Evolutionary conservation across 92 coral and sea anemone genomes (phyloP).

Genomic region (Paramuricea clavata): DNA sequence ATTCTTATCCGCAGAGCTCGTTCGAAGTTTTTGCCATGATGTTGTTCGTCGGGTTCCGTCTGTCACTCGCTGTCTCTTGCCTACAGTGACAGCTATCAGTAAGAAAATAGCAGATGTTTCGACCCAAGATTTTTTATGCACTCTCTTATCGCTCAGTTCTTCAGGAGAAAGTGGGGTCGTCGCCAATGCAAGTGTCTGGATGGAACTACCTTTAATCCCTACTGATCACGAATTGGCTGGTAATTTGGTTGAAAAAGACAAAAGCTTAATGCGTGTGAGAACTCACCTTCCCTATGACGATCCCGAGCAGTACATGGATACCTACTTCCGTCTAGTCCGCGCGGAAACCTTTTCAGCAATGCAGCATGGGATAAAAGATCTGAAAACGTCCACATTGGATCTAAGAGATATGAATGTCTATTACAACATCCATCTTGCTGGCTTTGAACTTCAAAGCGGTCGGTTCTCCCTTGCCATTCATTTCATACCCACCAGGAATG

Average conservation of each 20-base stretch:
- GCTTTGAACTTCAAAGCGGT: constrained; percentile 15
- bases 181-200: constrained; percentile 23
- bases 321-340: constrained; percentile 44
- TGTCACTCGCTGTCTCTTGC: not conserved
- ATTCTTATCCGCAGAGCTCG: not conserved
- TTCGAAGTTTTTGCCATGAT: constrained; percentile 9
- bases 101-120: not conserved
- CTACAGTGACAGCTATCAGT: not conserved
- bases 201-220: constrained; percentile 37
- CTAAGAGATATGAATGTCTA: constrained; percentile 51
- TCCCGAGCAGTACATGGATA: constrained; percentile 56
- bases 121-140: not conserved
- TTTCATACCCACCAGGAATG: constrained; percentile 21
- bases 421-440: constrained; percentile 26
- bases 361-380: constrained; percentile 44
- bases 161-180: not conserved
- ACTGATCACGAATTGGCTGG: constrained; percentile 35
- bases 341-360: constrained; percentile 53
- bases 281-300: constrained; percentile 11
- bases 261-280: constrained; percentile 23
- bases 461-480: constrained; percentile 33
- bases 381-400: constrained; percentile 32
- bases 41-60: not conserved
- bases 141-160: not conserved
- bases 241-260: constrained; percentile 37